Evolutionary conservation across 2,797 vertebrate genomes (phyloP), one percentile per base, ranked within the genome.

Genomic region (Helostoma temminkii): DNA sequence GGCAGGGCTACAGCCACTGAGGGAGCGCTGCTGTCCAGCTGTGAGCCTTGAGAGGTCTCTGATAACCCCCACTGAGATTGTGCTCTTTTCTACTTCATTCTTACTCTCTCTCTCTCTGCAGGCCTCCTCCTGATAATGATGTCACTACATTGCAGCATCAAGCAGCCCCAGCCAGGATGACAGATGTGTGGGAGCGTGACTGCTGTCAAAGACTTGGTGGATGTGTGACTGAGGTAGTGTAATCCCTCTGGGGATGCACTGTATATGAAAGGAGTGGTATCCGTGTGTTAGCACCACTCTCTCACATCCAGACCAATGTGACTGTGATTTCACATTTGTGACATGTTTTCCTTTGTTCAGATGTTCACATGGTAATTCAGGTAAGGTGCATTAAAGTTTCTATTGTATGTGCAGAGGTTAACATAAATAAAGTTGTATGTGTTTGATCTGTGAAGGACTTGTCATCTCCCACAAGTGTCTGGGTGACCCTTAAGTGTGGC

Each of bases 41-140:
- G 84, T 2, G 71, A 86, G 68, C 75, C 1, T 16, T 28, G 39
- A 83, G 76, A 70, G 71, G 71, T 66, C 78, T 84, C 50, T 82
- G 66, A 78, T 64, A 55, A 30, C 36, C 26, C 86, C 87, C 34
- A 68, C 87, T 80, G 81, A 60, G 80, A 37, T 25, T 26, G 50
- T 65, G 81, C 81, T 86, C 87, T 82, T 76, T 74, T 67, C 76
- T 50, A 41, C 28, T 52, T 77, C 71, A 7, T 47, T 73, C 66
- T 56, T 45, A 32, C 58, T 45, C 64, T 65, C 32, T 45, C 45
- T 28, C 66, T 58, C 85, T 75, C 83, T 1, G 14, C 78, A 65
- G 83, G 86, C 52, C 57, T 56, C 71, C 66, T 59, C 65, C 74
- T 59, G 59, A 87, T 73, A 76, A 61, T 22, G 48, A 72, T 80